These are phyloP conservation scores for Picathartes gymnocephalus DNA, from an alignment of 2,113 vertebrate genomes.

Conservation along the genomic window DNA sequence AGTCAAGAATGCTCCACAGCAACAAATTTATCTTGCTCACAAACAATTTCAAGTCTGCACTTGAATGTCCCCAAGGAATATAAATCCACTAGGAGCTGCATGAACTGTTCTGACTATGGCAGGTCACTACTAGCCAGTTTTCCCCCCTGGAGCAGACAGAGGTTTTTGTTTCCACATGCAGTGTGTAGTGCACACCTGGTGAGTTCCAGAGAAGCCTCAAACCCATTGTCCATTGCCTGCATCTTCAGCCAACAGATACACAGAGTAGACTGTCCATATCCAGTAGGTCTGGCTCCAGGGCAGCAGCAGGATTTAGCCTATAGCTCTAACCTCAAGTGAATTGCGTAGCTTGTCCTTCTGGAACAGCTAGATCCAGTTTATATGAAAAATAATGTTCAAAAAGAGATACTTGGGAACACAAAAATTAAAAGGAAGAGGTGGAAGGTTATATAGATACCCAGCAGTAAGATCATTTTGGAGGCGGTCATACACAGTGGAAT, in stretches of 20 bases:
- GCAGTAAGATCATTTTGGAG: background rate
- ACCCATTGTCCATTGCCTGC: background rate
- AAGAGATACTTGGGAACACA: background rate
- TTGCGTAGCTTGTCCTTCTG: background rate
- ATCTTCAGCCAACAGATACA: background rate
- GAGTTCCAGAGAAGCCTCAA: background rate
- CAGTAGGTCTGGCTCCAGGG: background rate
- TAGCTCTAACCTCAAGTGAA: background rate
- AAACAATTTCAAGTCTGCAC: slow-evolving; percentile 14
- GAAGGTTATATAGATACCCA: background rate
- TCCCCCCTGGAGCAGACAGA: background rate
- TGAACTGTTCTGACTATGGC: background rate
- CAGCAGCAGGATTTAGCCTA: background rate
- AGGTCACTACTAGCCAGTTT: background rate
- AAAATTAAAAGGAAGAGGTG: background rate
- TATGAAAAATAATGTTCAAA: background rate
- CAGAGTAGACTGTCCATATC: background rate
- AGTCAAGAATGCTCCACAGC: background rate
- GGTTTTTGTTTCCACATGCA: background rate
- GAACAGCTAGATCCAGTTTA: background rate
- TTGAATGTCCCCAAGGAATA: slow-evolving; percentile 25
- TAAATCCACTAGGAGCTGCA: background rate
- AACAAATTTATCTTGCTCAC: background rate
- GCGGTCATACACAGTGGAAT: background rate
- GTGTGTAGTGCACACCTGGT: background rate